Percentiles rank a stretch among this genome's conserved stretches.
Conservation (phyloP, 1,140 invertebrate genomes). For the Leptinotarsa texana region DNA sequence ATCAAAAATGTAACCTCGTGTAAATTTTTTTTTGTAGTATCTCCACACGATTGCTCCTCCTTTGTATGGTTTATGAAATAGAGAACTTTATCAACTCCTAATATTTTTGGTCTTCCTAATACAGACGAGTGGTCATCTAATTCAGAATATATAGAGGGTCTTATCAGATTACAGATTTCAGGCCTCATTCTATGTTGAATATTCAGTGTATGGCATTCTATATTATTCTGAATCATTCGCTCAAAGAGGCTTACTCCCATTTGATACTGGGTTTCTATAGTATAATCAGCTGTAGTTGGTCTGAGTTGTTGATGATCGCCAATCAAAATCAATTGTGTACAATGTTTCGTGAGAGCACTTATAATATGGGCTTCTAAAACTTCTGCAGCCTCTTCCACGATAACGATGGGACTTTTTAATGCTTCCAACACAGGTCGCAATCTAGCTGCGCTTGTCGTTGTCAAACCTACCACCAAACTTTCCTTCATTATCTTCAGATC, state of each 20-base stretch:
- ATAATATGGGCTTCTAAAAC: conserved; percentile 39
- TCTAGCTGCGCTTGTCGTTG: conserved; percentile 75
- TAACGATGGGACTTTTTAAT: conserved; percentile 67
- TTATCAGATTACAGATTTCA: conserved; percentile 64
- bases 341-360: conserved; percentile 53
- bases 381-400: conserved; percentile 65
- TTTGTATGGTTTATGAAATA: conserved; percentile 66
- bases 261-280: conserved; percentile 60
- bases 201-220: conserved; percentile 59
- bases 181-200: conserved; percentile 73
- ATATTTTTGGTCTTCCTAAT: conserved; percentile 56
- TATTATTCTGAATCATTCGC: conserved; percentile 65
- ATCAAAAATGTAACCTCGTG: conserved; percentile 65
- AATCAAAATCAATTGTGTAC: conserved; percentile 76
- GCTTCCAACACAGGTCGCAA: conserved; percentile 62
- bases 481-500: conserved; percentile 53
- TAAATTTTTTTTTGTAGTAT: conserved; percentile 60
- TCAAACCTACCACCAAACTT: conserved; percentile 70
- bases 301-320: conserved; percentile 75
- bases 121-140: conserved; percentile 63
- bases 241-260: conserved; percentile 74
- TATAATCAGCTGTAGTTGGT: conserved; percentile 65
- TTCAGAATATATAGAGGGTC: conserved; percentile 65
- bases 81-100: conserved; percentile 59
- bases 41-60: conserved; percentile 58